Conservation (phyloP, 2,113 vertebrate genomes). For the Daboia siamensis region DNA sequence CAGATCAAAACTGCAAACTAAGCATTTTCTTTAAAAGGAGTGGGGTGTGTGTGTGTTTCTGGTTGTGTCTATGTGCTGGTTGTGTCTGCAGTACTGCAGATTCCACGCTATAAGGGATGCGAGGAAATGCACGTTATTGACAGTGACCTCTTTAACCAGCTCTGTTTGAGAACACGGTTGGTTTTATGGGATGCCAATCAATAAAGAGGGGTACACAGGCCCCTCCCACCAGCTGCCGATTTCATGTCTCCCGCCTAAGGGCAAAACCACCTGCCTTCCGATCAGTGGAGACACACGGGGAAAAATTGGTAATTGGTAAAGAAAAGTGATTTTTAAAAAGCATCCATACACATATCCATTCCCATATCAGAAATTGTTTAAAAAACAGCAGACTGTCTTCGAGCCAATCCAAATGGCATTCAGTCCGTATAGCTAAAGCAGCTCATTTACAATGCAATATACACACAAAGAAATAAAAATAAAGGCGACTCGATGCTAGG, state of each 20-base stretch:
- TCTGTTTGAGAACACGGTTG: neutral
- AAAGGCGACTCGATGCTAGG: slow-evolving; percentile 31
- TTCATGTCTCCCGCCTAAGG: too few relatives aligned
- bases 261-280: neutral
- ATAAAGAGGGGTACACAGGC: too few relatives aligned
- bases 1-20: too few relatives aligned
- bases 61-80: too few relatives aligned
- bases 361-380: neutral
- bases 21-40: neutral
- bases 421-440: slow-evolving; percentile 47
- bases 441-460: slow-evolving; percentile 27
- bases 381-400: neutral
- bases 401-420: slow-evolving; percentile 10
- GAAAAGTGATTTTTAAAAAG: neutral
- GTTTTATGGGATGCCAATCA: neutral
- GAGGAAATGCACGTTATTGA: neutral
- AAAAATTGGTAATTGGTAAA: neutral
- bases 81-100: neutral
- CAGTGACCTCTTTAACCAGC: neutral
- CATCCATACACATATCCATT: neutral
- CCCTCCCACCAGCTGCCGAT: neutral
- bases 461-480: too few relatives aligned
- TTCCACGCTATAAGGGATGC: neutral
- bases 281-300: too few relatives aligned
- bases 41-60: too few relatives aligned